A percentile compares a stretch with the other conserved stretches of the same genome.
These are phyloP conservation scores for Mobula birostris DNA, from an alignment of 2,113 vertebrate genomes.

Conservation along the genomic window DNA sequence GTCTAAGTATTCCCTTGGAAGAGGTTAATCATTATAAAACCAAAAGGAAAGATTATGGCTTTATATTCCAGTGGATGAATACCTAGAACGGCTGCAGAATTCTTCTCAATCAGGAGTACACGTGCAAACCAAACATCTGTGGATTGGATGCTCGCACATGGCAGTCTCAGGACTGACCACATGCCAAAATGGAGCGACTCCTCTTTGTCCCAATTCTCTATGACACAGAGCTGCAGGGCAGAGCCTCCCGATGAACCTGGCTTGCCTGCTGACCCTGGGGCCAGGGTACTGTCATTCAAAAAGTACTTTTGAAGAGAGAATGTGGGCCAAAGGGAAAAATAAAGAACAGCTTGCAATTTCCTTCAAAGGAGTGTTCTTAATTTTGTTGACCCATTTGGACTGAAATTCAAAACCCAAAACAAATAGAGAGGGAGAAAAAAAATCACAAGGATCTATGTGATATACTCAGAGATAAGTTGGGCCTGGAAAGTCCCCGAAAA, in stretches of 20 bases:
- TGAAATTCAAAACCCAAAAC: slow-evolving; percentile 20
- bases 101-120: not conserved
- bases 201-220: not conserved
- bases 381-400: slow-evolving; percentile 28
- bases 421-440: not conserved
- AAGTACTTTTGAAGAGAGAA: not conserved
- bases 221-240: not conserved
- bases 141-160: not conserved
- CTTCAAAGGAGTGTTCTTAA: slow-evolving; percentile 4
- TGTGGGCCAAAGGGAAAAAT: not conserved
- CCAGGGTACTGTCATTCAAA: not conserved
- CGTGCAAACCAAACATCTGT: not conserved
- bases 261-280: not conserved
- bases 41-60: slow-evolving; percentile 14
- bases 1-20: not conserved
- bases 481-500: not conserved
- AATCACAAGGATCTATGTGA: not conserved
- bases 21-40: slow-evolving; percentile 4
- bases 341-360: not conserved
- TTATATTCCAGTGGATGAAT: not conserved
- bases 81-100: not conserved
- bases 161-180: not conserved
- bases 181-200: not conserved
- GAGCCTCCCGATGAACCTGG: not conserved
- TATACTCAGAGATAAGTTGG: not conserved